A percentile compares a stretch with the other conserved stretches of the same genome.
These are phyloP conservation scores for Gobiocypris rarus DNA, from an alignment of 2,113 vertebrate species.

Conservation along the genomic window DNA sequence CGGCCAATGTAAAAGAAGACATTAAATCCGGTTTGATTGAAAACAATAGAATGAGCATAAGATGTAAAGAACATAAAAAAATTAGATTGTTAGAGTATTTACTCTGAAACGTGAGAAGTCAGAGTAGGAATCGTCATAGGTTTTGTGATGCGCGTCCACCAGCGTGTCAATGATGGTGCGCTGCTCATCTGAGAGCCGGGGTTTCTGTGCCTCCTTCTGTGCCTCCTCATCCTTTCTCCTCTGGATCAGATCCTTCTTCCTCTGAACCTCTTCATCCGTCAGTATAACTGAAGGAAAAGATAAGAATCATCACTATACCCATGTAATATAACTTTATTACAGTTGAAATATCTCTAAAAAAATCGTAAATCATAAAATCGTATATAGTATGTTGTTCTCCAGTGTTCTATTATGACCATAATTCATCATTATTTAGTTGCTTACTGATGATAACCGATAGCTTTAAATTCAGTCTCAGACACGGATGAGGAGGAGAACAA, in stretches of 20 bases:
- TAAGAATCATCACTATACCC: not conserved
- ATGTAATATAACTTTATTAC: not conserved
- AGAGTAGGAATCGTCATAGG: constrained; percentile 90
- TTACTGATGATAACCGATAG: not conserved
- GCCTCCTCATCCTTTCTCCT: constrained; percentile 96
- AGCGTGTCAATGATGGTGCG: constrained; percentile 83
- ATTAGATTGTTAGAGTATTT: not conserved
- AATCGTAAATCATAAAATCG: no score
- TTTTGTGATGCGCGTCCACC: constrained; percentile 93
- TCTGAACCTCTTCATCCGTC: constrained; percentile 95
- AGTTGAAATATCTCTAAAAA: not conserved
- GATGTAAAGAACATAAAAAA: not conserved
- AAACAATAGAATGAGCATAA: not conserved
- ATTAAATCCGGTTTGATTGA: not conserved
- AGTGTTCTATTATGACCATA: not conserved
- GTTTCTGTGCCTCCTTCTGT: constrained; percentile 85
- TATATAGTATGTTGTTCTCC: not conserved
- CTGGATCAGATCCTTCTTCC: constrained; percentile 93
- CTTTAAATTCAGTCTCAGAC: not conserved
- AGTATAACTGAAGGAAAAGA: constrained; percentile 84
- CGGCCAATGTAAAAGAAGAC: not conserved
- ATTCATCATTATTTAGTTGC: not conserved
- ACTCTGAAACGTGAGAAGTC: constrained; percentile 94
- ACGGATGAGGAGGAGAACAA: not conserved
- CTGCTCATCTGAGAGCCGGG: constrained; percentile 88